phyloP scores from a whole-genome alignment of 2,797 vertebrate species.

The Pseudochaenichthys georgianus region DNA sequence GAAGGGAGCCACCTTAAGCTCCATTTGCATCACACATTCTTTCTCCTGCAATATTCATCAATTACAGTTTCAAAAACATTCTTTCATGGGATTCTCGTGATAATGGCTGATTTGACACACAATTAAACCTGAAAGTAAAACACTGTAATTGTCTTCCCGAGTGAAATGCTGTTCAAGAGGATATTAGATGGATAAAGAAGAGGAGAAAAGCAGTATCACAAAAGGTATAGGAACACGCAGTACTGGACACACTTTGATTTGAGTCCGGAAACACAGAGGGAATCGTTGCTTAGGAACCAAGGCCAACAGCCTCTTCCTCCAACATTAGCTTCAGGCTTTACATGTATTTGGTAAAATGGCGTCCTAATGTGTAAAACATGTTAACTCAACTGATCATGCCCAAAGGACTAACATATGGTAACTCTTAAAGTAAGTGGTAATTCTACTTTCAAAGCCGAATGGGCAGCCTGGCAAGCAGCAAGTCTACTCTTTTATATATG shows the following conservation, averaged over 20 bases:
- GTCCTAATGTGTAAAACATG: conserved; percentile 30
- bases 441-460: conserved; percentile 32
- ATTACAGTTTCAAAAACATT: not conserved
- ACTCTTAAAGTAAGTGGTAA: conserved; percentile 35
- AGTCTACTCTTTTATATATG: conserved; percentile 60
- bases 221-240: not conserved
- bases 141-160: not conserved
- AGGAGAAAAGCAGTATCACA: not conserved
- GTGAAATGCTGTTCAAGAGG: not conserved
- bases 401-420: conserved; percentile 23
- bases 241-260: not conserved
- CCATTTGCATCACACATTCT: not conserved
- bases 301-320: not conserved
- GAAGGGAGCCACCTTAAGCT: not conserved
- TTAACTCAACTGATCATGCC: conserved; percentile 9
- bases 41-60: not conserved
- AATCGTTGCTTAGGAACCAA: conserved; percentile 10
- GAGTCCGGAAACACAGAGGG: not conserved
- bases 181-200: not conserved
- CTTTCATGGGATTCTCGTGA: not conserved
- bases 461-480: conserved; percentile 27
- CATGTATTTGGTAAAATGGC: conserved; percentile 20
- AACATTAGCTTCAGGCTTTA: conserved; percentile 8
- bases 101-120: not conserved
- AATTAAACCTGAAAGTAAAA: not conserved